Base-by-base conservation (phyloP, 2,113 vertebrate species). In the Pitta sordida region DNA sequence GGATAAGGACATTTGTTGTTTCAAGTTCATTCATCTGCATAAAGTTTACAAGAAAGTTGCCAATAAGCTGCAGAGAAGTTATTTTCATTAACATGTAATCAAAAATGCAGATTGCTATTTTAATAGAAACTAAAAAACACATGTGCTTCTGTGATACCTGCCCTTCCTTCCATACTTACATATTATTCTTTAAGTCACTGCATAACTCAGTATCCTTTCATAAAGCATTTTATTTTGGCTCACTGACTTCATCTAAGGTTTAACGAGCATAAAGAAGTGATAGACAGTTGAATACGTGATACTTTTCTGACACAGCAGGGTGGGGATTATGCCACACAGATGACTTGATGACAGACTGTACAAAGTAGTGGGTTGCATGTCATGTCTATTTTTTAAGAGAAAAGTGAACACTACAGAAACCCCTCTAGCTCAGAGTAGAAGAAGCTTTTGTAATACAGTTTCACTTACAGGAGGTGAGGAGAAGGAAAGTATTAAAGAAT, bases 191-290 rank as follows among this genome's bases (percentile, higher is more conserved):
- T 30, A 64, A 68, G 46, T 48, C 18, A 51, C 39, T 80, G 48
- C 34, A 8, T 63, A 49, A 44, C 51, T 86, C 65, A 60, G n/a
- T 51, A 84, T 11, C 53, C 60, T 88, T 91, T 83, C 36, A 91
- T 46, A 84, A 81, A 69, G 58, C 37, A 6, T 91, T 82, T 55
- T 86, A n/a, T 91, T 95, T 89, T 93, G 74, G 73, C 63, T 94
- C 77, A 46, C 44, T 86, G 74, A 39, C 79, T 89, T 91, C 59
- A 67, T 82, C 83, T 84, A 55, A 86, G 62, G 49, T 80, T 94
- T 87, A 90, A 79, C 0, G 7, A 77, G 37, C 71, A 74, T 41
- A 75, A 82, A 93, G 74, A 76, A 83, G 37, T 86, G 86, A 93
- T 29, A 74, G 79, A 60, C 87, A 86, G 56, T 32, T 82, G 70